A percentile compares a stretch with the other conserved stretches of the same genome.
Conservation (phyloP, 2,888 invertebrate species). For the Coleophora flavipennella region DNA sequence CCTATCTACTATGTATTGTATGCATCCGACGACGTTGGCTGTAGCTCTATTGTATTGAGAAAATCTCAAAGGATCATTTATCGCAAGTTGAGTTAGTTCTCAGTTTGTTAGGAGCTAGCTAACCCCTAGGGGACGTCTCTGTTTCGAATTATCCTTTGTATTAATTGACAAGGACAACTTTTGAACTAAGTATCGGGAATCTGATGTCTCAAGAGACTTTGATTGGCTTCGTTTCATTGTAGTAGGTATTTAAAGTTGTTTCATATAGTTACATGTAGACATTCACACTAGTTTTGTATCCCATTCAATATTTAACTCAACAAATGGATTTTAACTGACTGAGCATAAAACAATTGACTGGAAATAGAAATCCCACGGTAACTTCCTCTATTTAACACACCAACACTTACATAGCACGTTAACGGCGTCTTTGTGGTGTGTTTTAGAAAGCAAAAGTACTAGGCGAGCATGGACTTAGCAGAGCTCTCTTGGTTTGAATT, state of each 20-base stretch:
- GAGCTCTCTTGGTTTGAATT: constrained; percentile 22
- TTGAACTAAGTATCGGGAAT: neutral
- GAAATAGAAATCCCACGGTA: too few species aligned
- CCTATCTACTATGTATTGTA: too few species aligned
- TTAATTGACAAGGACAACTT: constrained; percentile 25
- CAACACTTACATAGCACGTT: constrained; percentile 1
- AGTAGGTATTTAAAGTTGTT: too few species aligned
- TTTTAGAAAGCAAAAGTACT: constrained; percentile 58
- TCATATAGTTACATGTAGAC: too few species aligned
- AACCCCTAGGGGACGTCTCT: constrained; percentile 23
- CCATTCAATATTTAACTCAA: too few species aligned
- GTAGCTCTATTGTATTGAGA: constrained; percentile 21
- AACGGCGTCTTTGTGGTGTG: constrained; percentile 25
- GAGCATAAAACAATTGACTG: too few species aligned
- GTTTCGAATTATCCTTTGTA: constrained; percentile 23
- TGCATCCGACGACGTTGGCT: too few species aligned
- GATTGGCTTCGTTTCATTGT: too few species aligned
- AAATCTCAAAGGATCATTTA: constrained; percentile 32
- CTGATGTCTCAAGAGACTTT: too few species aligned
- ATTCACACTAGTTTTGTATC: too few species aligned
- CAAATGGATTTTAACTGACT: too few species aligned
- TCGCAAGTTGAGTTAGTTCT: constrained; percentile 21
- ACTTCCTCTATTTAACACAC: too few species aligned
- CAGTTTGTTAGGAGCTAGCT: constrained; percentile 16
- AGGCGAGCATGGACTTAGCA: constrained; percentile 49